These are phyloP conservation scores for Drosophila putrida DNA, from an alignment of 2,888 invertebrate genomes.

Conservation along the genomic window DNA sequence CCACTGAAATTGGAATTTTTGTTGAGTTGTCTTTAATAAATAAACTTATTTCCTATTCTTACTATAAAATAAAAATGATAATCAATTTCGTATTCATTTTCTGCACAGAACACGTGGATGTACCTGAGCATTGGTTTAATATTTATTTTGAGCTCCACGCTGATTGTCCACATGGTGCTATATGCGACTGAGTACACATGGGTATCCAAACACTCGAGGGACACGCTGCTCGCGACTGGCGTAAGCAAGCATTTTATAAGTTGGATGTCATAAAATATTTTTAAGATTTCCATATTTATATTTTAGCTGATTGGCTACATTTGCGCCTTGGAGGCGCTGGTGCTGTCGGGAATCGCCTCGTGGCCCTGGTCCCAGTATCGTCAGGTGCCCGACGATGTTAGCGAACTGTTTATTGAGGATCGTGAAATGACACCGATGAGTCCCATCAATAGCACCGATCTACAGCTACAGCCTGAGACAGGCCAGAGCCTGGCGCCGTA, in stretches of 20 bases:
- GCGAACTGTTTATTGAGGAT: conserved; percentile 87
- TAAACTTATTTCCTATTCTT: neutral
- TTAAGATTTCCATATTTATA: neutral
- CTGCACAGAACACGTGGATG: conserved; percentile 89
- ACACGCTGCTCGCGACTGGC: conserved; percentile 89
- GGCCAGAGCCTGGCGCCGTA: conserved; percentile 77
- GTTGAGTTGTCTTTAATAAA: neutral
- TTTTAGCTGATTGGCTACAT: conserved; percentile 87
- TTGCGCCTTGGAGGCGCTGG: conserved; percentile 88
- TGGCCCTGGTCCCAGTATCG: conserved; percentile 87
- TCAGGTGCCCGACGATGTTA: conserved; percentile 88
- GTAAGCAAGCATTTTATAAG: conserved; percentile 85
- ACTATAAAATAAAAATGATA: neutral
- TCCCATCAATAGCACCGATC: conserved; percentile 85
- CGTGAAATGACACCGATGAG: conserved; percentile 86
- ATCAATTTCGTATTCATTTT: neutral
- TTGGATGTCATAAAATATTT: neutral
- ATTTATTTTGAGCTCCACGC: conserved; percentile 90
- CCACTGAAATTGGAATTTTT: too few species aligned
- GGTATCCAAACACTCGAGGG: conserved; percentile 91
- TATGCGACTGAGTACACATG: conserved; percentile 88
- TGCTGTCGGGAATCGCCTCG: conserved; percentile 87
- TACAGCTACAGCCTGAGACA: conserved; percentile 77
- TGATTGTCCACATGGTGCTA: conserved; percentile 90
- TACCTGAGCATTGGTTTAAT: conserved; percentile 90